A percentile compares a stretch with the other conserved stretches of the same genome.
These are phyloP conservation scores for Eupithecia pulchellata DNA, from an alignment of 2,888 invertebrate genomes.

Conservation along the genomic window DNA sequence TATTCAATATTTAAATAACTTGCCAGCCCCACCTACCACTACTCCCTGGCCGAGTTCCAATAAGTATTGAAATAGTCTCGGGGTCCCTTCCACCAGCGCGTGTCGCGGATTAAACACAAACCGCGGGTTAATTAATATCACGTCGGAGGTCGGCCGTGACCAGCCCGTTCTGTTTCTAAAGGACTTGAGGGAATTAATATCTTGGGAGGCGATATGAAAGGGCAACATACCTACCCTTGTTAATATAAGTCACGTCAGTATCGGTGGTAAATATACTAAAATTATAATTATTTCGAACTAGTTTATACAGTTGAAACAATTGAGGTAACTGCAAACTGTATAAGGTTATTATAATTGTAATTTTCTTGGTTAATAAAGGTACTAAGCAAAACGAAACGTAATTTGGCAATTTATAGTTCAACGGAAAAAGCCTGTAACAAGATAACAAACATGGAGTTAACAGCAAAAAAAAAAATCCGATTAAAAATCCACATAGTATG, in stretches of 20 bases:
- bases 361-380: too few relatives aligned
- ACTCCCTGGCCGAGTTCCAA: not conserved
- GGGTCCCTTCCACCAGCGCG: slow-evolving; percentile 43
- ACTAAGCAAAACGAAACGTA: too few relatives aligned
- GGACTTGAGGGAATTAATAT: not conserved
- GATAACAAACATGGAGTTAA: too few relatives aligned
- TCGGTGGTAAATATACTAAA: not conserved
- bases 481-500: too few relatives aligned
- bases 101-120: slow-evolving; percentile 51
- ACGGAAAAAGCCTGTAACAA: too few relatives aligned
- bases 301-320: too few relatives aligned
- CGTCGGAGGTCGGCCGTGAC: slow-evolving; percentile 30
- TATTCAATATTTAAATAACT: too few relatives aligned
- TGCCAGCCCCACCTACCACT: not conserved
- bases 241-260: not conserved
- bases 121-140: slow-evolving; percentile 38
- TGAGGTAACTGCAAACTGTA: too few relatives aligned
- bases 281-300: not conserved
- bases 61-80: slow-evolving; percentile 42
- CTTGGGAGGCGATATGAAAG: slow-evolving; percentile 1
- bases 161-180: slow-evolving; percentile 1
- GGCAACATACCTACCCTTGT: not conserved
- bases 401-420: too few relatives aligned
- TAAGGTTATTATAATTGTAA: too few relatives aligned
- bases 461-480: too few relatives aligned